Base-by-base conservation (phyloP, 1,140 invertebrate species). In the Metopolophium dirhodum region DNA sequence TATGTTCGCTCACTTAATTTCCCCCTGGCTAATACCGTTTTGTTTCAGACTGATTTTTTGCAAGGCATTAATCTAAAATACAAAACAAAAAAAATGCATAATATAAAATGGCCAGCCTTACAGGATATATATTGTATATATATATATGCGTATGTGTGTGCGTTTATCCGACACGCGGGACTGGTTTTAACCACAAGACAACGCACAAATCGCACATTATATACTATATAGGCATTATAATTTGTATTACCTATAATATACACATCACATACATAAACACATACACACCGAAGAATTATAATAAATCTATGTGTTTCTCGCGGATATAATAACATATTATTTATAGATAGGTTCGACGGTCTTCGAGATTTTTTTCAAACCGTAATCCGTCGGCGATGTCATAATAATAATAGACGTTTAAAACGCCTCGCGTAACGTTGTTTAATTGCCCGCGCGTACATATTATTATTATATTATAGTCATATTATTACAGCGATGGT, bases 1-100 rank as follows among this genome's bases (percentile, higher is more conserved):
- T 37, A 83, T 23, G 20, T 83, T 37, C 35, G 77, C n/a, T 35
- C 77, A 22, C n/a, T 35, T 83, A 8, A 37, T 83, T 35, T 83
- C 35, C 35, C 61, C 35, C 7, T 22, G 77, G 85, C 85, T 87
- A 49, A 87, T 87, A 51, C 86, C 86, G 47, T 87, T 87, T 87
- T 51, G 47, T 51, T 87, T 87, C n/a, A 87, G 26, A 49, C 47
- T 0, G 45, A 49, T 47, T 86, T 41, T 86, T n/a, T 47, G 86
- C 47, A 26, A 87, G 30, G 47, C 18, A 49, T 51, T 35, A 35
- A 87, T 87, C 49, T 49, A 49, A 87, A 87, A 87, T 20, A 51
- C 11, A 49, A 49, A n/a, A 87, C 30, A 86, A 30, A 47, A 86
- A 86, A 86, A 86, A 86, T 45, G 8, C 4, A 45, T 11, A 68